These are phyloP conservation scores for Lipophrys pholis DNA, from an alignment of 2,113 vertebrate species.

Conservation along the genomic window DNA sequence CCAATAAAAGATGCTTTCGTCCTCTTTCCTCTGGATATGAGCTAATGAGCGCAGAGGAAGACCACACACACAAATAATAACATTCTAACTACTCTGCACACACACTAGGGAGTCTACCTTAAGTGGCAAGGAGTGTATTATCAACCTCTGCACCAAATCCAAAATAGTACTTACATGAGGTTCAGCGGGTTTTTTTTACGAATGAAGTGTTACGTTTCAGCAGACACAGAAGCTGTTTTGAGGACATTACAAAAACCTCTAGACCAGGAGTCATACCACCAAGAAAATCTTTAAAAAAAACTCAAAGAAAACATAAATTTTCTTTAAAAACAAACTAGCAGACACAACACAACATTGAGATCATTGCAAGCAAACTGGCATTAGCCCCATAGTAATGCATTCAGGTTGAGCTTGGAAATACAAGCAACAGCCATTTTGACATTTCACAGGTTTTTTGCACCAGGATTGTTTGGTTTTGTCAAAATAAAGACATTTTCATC, in stretches of 20 bases:
- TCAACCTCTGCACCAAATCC: constrained; percentile 1
- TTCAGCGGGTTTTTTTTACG: constrained; percentile 24
- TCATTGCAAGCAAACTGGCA: too few species aligned
- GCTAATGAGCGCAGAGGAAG: constrained; percentile 56
- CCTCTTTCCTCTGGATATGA: constrained; percentile 49
- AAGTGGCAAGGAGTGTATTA: constrained; percentile 25
- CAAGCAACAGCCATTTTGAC: too few species aligned
- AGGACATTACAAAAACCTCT: neutral
- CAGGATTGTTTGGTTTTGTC: too few species aligned
- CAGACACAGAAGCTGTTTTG: neutral
- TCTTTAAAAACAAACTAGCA: too few species aligned
- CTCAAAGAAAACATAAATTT: too few species aligned
- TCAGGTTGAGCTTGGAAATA: too few species aligned
- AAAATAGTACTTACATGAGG: constrained; percentile 11
- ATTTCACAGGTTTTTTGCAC: too few species aligned
- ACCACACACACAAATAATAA: constrained; percentile 60
- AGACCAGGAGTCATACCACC: too few species aligned
- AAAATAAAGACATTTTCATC: too few species aligned
- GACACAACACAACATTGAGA: too few species aligned
- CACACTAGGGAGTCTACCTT: constrained; percentile 22
- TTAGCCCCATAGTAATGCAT: too few species aligned
- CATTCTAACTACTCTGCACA: constrained; percentile 28
- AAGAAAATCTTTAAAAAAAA: too few species aligned
- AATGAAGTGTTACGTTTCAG: constrained; percentile 5
- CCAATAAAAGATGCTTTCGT: constrained; percentile 53